Evolutionary conservation across 2,113 vertebrate genomes (phyloP).

Genomic region (Sarotherodon lohbergeri): DNA sequence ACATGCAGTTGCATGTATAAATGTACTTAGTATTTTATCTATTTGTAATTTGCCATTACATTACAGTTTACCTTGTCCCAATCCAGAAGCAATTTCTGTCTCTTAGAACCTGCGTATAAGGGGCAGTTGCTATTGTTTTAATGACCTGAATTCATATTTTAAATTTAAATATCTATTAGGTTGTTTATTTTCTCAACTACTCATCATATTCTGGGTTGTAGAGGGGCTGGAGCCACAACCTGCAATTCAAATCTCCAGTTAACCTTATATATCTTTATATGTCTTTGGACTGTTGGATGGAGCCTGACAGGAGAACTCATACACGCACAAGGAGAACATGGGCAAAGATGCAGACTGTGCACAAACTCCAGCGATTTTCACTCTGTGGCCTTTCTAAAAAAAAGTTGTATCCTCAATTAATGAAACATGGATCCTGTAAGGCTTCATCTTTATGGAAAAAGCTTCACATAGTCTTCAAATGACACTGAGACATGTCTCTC

Average conservation of each 20-base stretch:
- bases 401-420: background rate
- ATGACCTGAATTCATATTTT: background rate
- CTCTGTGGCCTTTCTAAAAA: background rate
- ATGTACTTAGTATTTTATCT: background rate
- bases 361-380: background rate
- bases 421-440: background rate
- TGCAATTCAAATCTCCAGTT: background rate
- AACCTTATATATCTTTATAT: background rate
- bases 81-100: background rate
- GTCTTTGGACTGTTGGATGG: background rate
- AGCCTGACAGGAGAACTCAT: background rate
- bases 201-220: background rate
- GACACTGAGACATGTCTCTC: background rate
- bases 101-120: background rate
- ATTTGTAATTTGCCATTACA: background rate
- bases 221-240: background rate
- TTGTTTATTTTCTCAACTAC: background rate
- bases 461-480: background rate
- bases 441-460: background rate
- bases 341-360: background rate
- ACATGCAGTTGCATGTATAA: background rate
- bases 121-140: background rate
- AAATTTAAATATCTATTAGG: background rate
- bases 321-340: background rate
- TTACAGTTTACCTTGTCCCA: background rate